Percentiles rank a stretch among this genome's conserved stretches.
Evolutionary conservation across 2,113 vertebrate species (phyloP).

Genomic region (Lophura nycthemera): DNA sequence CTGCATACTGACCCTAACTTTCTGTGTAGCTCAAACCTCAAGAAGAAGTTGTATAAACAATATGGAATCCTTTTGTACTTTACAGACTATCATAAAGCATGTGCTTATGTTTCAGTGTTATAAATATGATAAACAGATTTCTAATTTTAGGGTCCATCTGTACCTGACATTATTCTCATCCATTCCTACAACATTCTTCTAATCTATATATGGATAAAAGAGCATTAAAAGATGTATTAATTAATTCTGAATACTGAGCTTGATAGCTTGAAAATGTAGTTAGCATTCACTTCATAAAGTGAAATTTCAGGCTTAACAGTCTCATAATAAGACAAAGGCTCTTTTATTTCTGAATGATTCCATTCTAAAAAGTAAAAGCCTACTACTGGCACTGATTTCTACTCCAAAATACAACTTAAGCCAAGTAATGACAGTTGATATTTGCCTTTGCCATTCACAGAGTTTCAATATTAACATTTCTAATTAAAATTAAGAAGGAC

Average conservation of each 20-base stretch:
- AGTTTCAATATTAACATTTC: background rate
- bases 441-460: background rate
- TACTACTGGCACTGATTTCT: background rate
- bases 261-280: background rate
- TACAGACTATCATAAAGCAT: background rate
- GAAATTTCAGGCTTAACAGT: background rate
- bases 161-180: background rate
- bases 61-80: background rate
- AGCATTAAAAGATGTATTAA: background rate
- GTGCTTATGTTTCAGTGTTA: background rate
- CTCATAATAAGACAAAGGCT: slow-evolving; percentile 8
- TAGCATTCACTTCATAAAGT: background rate
- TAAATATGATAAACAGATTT: background rate
- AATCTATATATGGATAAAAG: background rate
- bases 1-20: background rate
- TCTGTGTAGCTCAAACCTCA: background rate
- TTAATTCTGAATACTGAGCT: background rate
- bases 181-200: background rate
- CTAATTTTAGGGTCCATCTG: background rate
- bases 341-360: background rate
- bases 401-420: background rate
- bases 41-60: background rate
- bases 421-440: background rate
- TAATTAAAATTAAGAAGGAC: background rate
- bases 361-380: background rate